Evolutionary conservation across 2,113 vertebrate species (phyloP).

Genomic region (Psilopsiagon aymara): DNA sequence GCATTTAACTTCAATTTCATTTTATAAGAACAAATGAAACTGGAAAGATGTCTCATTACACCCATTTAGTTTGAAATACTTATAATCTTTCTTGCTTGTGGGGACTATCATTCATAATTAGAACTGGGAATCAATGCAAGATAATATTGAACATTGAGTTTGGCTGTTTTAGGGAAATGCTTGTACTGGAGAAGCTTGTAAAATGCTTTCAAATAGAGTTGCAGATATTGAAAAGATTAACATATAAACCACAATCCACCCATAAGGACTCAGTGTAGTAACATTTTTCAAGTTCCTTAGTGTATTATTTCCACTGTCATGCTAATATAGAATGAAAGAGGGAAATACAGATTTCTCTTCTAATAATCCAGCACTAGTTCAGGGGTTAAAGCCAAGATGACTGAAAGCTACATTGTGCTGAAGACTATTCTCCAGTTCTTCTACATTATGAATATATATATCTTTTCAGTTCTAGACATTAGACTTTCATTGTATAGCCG

Average conservation of each 20-base stretch:
- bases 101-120: slow-evolving; percentile 44
- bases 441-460: slow-evolving; percentile 31
- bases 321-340: not conserved
- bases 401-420: slow-evolving; percentile 27
- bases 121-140: slow-evolving; percentile 27
- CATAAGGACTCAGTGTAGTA: not conserved
- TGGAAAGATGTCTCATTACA: slow-evolving; percentile 47
- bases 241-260: not conserved
- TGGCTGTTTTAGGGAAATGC: not conserved
- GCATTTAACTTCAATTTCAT: slow-evolving; percentile 11
- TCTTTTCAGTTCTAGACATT: not conserved
- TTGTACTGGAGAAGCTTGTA: not conserved
- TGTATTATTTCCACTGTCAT: not conserved
- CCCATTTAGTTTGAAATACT: slow-evolving; percentile 34
- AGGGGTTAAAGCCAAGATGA: slow-evolving; percentile 31
- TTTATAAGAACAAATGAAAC: slow-evolving; percentile 23
- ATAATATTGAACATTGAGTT: not conserved
- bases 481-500: not conserved
- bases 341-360: not conserved
- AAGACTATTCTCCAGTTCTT: slow-evolving; percentile 22
- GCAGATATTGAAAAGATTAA: not conserved
- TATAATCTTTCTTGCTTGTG: slow-evolving; percentile 47
- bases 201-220: not conserved
- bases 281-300: not conserved
- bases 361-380: not conserved